Evolutionary conservation across 2,113 vertebrate genomes (phyloP).

Genomic region (Erpornis zantholeuca): DNA sequence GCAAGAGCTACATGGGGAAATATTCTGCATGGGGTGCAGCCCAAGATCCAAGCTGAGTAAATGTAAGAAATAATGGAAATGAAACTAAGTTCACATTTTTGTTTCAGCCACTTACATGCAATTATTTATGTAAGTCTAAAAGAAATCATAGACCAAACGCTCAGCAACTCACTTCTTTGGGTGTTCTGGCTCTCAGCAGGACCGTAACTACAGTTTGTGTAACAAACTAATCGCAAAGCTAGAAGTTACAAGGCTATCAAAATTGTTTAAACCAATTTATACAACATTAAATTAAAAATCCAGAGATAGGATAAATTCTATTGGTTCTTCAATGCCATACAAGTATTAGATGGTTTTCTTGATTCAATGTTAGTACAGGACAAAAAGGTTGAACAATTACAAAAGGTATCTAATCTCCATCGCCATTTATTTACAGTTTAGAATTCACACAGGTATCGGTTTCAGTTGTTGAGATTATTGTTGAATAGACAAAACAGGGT

Average conservation of each 20-base stretch:
- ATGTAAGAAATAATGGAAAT: not conserved
- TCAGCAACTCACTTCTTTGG: not conserved
- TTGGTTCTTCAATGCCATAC: slow-evolving; percentile 50
- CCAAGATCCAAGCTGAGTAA: not conserved
- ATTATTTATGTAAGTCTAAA: not conserved
- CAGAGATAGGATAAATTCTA: slow-evolving; percentile 41
- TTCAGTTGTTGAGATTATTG: not conserved
- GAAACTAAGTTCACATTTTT: not conserved
- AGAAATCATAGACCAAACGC: not conserved
- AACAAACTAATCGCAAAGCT: not conserved
- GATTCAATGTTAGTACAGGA: not conserved
- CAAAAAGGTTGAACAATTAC: not conserved
- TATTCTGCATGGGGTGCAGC: not conserved
- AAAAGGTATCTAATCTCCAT: not conserved
- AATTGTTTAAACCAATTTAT: slow-evolving; percentile 44
- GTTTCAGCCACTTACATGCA: not conserved
- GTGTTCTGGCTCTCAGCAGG: not conserved
- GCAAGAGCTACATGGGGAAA: not conserved
- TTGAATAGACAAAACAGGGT: not conserved
- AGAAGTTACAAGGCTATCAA: not conserved
- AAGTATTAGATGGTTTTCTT: slow-evolving; percentile 44
- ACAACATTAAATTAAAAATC: slow-evolving; percentile 57
- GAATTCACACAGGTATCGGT: not conserved
- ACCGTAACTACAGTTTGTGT: not conserved
- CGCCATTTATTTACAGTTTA: slow-evolving; percentile 38